These are phyloP conservation scores for Leptura quadrifasciata DNA, from an alignment of 2,888 invertebrate genomes.

Conservation along the genomic window DNA sequence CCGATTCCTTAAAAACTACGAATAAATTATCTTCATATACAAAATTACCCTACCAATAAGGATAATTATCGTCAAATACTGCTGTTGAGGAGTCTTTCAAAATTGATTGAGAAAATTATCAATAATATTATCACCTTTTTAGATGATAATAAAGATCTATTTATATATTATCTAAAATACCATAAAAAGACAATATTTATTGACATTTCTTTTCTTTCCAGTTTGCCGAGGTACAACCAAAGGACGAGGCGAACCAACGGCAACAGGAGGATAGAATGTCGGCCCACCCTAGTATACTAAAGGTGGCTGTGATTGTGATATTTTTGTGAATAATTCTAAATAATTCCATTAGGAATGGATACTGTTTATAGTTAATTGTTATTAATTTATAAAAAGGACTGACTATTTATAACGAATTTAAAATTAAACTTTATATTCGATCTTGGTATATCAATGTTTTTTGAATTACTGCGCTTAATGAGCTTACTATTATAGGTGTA, in stretches of 20 bases:
- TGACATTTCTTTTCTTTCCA: slow-evolving; percentile 61
- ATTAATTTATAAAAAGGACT: slow-evolving; percentile 64
- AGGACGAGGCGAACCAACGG: slow-evolving; percentile 54
- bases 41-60: no score
- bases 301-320: slow-evolving; percentile 69
- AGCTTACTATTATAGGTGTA: slow-evolving; percentile 69
- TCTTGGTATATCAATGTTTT: slow-evolving; percentile 70
- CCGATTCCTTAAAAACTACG: no score
- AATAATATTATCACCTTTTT: no score
- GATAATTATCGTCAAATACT: no score
- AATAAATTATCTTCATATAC: no score
- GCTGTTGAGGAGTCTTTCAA: no score
- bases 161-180: no score
- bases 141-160: no score
- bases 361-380: slow-evolving; percentile 59
- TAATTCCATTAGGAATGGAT: slow-evolving; percentile 50
- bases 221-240: slow-evolving; percentile 64
- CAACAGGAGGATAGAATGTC: slow-evolving; percentile 50
- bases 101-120: no score
- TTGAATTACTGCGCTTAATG: slow-evolving; percentile 66
- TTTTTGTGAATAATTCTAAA: slow-evolving; percentile 69
- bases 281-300: slow-evolving; percentile 54
- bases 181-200: no score
- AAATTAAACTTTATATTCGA: slow-evolving; percentile 59
- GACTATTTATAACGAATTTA: slow-evolving; percentile 67